These are phyloP conservation scores for Acanthurus lineatus DNA, from an alignment of 2,797 vertebrate species.

Conservation along the genomic window DNA sequence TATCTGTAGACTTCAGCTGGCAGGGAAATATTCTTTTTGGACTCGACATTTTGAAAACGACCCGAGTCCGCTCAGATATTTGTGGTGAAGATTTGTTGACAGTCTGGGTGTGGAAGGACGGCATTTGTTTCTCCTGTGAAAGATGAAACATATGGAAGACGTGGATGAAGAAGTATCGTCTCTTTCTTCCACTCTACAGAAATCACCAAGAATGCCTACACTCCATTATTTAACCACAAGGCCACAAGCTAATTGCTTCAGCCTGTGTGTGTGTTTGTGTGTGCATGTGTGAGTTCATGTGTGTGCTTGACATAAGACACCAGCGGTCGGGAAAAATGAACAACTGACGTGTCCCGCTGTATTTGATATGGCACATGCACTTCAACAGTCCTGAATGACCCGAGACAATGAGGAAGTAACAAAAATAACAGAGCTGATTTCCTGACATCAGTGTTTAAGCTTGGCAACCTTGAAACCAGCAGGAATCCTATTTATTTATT, in stretches of 20 bases:
- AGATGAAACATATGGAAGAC: slow-evolving; percentile 72
- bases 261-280: slow-evolving; percentile 66
- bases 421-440: slow-evolving; percentile 33
- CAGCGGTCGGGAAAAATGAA: slow-evolving; percentile 71
- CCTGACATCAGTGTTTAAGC: slow-evolving; percentile 26
- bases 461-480: slow-evolving; percentile 5
- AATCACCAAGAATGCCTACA: slow-evolving; percentile 76
- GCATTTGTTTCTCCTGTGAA: slow-evolving; percentile 54
- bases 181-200: slow-evolving; percentile 71
- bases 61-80: slow-evolving; percentile 49
- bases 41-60: slow-evolving; percentile 30
- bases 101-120: slow-evolving; percentile 62
- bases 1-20: slow-evolving; percentile 21
- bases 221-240: slow-evolving; percentile 81
- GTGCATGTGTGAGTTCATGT: slow-evolving; percentile 51
- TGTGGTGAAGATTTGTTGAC: slow-evolving; percentile 65
- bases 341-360: slow-evolving; percentile 63
- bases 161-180: slow-evolving; percentile 68
- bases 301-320: slow-evolving; percentile 58
- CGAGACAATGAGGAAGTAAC: slow-evolving; percentile 31
- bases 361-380: slow-evolving; percentile 55
- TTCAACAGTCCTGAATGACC: slow-evolving; percentile 38
- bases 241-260: slow-evolving; percentile 86
- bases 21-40: slow-evolving; percentile 16
- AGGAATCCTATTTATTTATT: slow-evolving; percentile 6